phyloP scores from a whole-genome alignment of 2,888 invertebrate species.

The Ypsolopha sequella region DNA sequence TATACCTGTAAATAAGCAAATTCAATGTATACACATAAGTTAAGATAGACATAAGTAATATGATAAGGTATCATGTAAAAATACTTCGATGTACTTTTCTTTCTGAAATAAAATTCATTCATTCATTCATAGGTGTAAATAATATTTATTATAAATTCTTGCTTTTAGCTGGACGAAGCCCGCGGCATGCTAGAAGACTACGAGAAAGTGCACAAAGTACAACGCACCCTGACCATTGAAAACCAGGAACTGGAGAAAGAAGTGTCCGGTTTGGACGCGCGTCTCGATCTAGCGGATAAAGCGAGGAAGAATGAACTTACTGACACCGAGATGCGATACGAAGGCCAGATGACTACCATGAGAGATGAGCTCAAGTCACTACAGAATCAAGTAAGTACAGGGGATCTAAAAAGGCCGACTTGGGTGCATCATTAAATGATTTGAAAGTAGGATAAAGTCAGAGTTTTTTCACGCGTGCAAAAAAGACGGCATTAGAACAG shows the following conservation, averaged over 20 bases:
- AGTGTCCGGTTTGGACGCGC: conserved; percentile 75
- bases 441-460: too few species aligned
- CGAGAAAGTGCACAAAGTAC: conserved; percentile 86
- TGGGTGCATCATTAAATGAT: too few species aligned
- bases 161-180: conserved; percentile 79
- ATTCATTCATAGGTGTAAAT: too few species aligned
- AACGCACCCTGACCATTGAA: conserved; percentile 82
- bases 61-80: too few species aligned
- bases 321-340: conserved; percentile 86
- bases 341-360: conserved; percentile 84
- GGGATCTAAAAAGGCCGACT: too few species aligned
- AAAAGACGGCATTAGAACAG: too few species aligned
- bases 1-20: too few species aligned
- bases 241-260: conserved; percentile 82
- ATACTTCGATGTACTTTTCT: too few species aligned
- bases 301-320: conserved; percentile 82
- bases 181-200: conserved; percentile 86
- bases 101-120: too few species aligned
- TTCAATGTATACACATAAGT: too few species aligned
- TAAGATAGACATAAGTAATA: too few species aligned
- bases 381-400: conserved; percentile 75
- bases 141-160: not conserved
- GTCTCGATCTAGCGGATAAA: conserved; percentile 77
- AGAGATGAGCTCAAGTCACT: conserved; percentile 86
- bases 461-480: too few species aligned